Conservation (phyloP, 2,888 invertebrate genomes). For the Euclidia mi region DNA sequence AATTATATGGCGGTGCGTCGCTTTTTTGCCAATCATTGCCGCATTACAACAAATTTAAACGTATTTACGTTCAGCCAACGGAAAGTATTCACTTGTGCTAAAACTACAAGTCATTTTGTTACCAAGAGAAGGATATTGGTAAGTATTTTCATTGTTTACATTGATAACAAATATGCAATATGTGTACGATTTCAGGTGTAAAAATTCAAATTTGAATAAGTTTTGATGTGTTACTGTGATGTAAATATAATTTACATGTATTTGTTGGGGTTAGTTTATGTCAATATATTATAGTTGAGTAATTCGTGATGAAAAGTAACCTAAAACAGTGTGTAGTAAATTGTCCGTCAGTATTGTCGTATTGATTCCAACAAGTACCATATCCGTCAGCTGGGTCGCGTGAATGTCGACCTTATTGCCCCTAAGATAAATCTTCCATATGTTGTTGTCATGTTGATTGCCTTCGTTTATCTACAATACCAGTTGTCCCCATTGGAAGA, state of each 20-base stretch:
- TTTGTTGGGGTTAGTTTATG: constrained; percentile 16
- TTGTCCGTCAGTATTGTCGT: constrained; percentile 23
- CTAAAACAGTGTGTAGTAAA: constrained; percentile 33
- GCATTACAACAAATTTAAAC: constrained; percentile 75
- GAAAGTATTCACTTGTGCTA: constrained; percentile 47
- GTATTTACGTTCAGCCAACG: constrained; percentile 67
- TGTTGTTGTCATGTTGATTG: constrained; percentile 19
- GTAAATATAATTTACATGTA: constrained; percentile 13
- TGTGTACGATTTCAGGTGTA: constrained; percentile 26
- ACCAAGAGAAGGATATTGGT: constrained; percentile 54
- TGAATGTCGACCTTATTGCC: constrained; percentile 43
- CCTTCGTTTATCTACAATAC: constrained; percentile 13
- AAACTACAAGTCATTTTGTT: constrained; percentile 34
- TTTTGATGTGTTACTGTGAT: constrained; percentile 18
- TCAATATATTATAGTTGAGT: constrained; percentile 28
- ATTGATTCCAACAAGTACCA: constrained; percentile 27
- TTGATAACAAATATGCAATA: constrained; percentile 34
- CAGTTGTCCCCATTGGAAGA: constrained; percentile 23
- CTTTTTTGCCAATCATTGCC: constrained; percentile 86
- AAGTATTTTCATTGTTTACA: constrained; percentile 45
- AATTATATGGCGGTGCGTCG: constrained; percentile 81
- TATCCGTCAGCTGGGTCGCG: constrained; percentile 24
- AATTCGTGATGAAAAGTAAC: constrained; percentile 29
- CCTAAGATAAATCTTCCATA: constrained; percentile 25
- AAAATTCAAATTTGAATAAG: constrained; percentile 45